Base-by-base conservation (phyloP, 2,113 vertebrate genomes). In the Boleophthalmus pectinirostris region DNA sequence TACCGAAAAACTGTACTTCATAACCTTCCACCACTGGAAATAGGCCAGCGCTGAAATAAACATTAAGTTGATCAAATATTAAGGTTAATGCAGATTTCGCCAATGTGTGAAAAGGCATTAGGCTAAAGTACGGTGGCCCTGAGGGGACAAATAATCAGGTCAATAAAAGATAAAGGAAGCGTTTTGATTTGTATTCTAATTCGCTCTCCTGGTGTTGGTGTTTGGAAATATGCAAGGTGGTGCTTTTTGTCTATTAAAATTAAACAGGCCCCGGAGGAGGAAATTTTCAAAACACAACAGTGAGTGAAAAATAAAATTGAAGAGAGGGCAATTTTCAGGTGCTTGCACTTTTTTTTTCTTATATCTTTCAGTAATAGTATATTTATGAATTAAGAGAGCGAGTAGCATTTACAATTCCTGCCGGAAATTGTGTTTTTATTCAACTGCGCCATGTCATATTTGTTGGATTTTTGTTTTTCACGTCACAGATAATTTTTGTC, bases 11-110 rank as follows among this genome's bases (percentile, higher is more conserved):
- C 4, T 29, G 29, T 29, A 29, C 29, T 29, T 29, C 29, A 29
- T 29, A 29, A 29, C 29, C 29, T 29, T 29, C 29, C 29, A 29
- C 29, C 29, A 29, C 29, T 29, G 29, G 72, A 65, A 63, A 66
- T 49, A 49, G 72, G 68, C 54, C 43, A 38, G 35, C 33, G 16
- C 84, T 89, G 45, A 84, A 83, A 80, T 77, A 80, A 87, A 78
- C 69, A 87, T 81, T 5, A 66, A 18, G 5, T 23, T 79, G 20
- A 74, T 87, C 20, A 85, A 86, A 83, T 74, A 80, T 84, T 51
- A 84, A 64, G 23, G 54, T 38, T 73, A 76, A 80, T 83, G 68
- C 33, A 54, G 71, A 69, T 13, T 46, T 25, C 24, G 45, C 51
- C 80, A 23, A 80, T 1, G 46, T 69, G 72, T 61, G 51, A 77